Conservation (phyloP, 2,797 vertebrate species). For the Rhabdophis nuchalis region DNA sequence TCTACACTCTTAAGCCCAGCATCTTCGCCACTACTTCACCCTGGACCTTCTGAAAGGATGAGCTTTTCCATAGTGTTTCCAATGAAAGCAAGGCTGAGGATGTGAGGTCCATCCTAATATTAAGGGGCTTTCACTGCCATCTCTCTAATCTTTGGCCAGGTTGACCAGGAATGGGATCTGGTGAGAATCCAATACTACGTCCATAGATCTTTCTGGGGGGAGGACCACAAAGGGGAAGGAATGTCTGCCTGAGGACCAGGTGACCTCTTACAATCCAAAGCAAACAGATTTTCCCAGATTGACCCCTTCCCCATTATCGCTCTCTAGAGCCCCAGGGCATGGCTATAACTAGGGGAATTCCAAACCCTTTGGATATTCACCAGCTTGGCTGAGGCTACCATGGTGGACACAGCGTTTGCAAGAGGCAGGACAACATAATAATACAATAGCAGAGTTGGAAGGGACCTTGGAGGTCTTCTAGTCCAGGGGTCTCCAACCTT, state of each 20-base stretch:
- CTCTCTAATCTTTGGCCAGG: background rate
- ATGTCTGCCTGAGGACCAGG: background rate
- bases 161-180: background rate
- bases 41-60: background rate
- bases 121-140: background rate
- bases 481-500: no score
- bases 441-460: no score
- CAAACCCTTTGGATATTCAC: background rate
- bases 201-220: background rate
- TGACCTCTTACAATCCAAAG: background rate
- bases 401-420: background rate
- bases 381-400: background rate
- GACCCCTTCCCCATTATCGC: background rate
- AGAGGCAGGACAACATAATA: background rate
- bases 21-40: background rate
- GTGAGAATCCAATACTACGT: background rate
- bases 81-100: background rate
- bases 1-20: background rate
- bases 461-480: no score
- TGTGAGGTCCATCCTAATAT: background rate
- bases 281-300: background rate
- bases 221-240: background rate
- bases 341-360: background rate
- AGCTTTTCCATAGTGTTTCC: background rate
- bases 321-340: background rate